Evolutionary conservation across 2,113 vertebrate species (phyloP), one percentile per base, ranked within the genome.

Genomic region (Dasyornis broadbenti): DNA sequence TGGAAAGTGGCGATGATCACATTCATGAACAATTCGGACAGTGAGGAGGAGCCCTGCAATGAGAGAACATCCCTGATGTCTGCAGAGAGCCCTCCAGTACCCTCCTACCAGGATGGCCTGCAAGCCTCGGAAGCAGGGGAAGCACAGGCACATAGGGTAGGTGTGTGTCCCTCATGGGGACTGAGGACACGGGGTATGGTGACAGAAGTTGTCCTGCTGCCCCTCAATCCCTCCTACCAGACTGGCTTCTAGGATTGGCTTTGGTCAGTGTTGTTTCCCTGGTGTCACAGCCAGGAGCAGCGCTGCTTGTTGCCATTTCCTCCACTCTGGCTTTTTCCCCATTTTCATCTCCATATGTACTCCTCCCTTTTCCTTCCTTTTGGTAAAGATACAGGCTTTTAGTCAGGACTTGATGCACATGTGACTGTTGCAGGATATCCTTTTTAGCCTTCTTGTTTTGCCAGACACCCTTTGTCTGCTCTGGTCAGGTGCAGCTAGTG

Each of bases 1-100:
- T 7, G 59, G 90, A 80, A 14, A 26, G 60, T 11, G 2, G 96
- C 12, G 6, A 98, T 98, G 98, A 97, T 98, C 81, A 95, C 95
- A 0, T 98, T 98, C 97, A 99, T 99, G 99, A 98, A 98, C 94
- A 96, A 97, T 37, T 99, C 99, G 0, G 99, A 99, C 95, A 99
- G 98, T 0, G 99, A 99, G 44, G 99, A 99, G 18, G 99, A 99
- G 85, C 96, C 97, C 27, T 99, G 98, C 84, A 98, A 98, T 42
- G 99, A 99, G 91, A 98, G 99, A 95, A 99, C 99, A 2, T 99
- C 99, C 18, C 94, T 99, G 96, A 99, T 99, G 94, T 98, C 98
- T 6, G 97, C 98, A 0, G 98, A 98, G 97, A 99, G 98, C 82
- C 99, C 99, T 5, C 73, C 91, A 0, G 76, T 98, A 0, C 98